Base-by-base conservation (phyloP, 2,888 invertebrate genomes). In the Leptodirus hochenwartii region DNA sequence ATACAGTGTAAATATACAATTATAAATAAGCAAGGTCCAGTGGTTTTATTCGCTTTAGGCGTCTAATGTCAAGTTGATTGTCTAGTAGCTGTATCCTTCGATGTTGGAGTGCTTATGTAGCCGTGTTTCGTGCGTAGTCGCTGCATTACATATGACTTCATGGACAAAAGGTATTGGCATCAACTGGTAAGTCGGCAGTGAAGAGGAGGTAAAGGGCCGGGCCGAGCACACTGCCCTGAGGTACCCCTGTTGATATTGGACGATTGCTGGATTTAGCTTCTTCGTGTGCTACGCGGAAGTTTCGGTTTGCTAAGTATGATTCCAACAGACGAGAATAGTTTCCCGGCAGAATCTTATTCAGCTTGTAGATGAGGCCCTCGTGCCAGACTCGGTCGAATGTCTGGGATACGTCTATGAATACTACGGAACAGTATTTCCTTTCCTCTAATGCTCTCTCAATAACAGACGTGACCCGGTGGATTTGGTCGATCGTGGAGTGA, bases 331-430 rank as follows among this genome's bases (percentile, higher is more conserved):
- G 20, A 8, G 20, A 8, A 20, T 20, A n/a, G n/a, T n/a, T n/a
- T n/a, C n/a, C n/a, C n/a, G n/a, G 20, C 20, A 8, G 20, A 20
- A n/a, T n/a, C n/a, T 8, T 20, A 28, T 23, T 12, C 37, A 20
- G 6, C 25, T 11, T 24, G 37, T 22, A 22, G 30, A 31, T 23
- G 8, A 36, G 31, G 1, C 35, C 38, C 30, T 34, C 16, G 23
- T 36, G 36, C 34, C 36, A 39, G 9, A 41, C 34, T 32, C 36
- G 33, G 15, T 35, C 32, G 17, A 39, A 38, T 9, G 29, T 25
- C 26, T 37, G 29, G 15, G 34, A 23, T 6, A 31, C 27, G 8
- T 33, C 34, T 24, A 35, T 10, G 13, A 39, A 39, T 2, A 32
- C 16, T 4, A 27, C 22, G 10, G 35, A 14, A 16, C 35, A 34